Evolutionary conservation across 2,797 vertebrate species (phyloP).

Genomic region (Ispidina picta): DNA sequence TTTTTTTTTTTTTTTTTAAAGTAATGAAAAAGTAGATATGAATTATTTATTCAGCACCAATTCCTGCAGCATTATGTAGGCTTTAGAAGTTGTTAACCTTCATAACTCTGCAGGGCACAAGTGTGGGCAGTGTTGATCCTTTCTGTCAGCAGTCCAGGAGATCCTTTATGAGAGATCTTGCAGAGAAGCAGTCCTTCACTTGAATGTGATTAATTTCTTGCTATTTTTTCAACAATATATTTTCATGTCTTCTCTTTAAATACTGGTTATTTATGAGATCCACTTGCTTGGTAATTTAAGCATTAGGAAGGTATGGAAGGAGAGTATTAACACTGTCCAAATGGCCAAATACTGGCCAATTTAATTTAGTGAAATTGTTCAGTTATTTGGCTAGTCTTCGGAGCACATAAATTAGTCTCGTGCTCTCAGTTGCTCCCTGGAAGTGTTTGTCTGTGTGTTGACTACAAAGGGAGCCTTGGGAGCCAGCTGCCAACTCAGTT

Average conservation of each 20-base stretch:
- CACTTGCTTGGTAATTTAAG: neutral
- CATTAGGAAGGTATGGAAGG: neutral
- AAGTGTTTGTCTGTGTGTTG: neutral
- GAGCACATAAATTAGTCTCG: neutral
- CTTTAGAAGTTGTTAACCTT: constrained; percentile 6
- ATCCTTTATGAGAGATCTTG: neutral
- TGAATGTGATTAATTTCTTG: neutral
- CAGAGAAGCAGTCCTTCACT: neutral
- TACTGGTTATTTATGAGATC: neutral
- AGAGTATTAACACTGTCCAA: neutral
- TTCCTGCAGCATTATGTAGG: neutral
- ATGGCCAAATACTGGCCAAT: neutral
- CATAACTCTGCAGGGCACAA: neutral
- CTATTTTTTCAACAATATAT: neutral
- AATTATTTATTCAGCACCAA: constrained; percentile 22
- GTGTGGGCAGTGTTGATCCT: neutral
- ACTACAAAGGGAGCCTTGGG: neutral
- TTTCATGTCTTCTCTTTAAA: neutral
- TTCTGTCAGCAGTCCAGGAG: neutral
- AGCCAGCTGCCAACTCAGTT: neutral
- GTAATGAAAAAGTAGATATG: neutral
- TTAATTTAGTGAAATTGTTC: constrained; percentile 6
- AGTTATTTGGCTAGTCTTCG: constrained; percentile 11
- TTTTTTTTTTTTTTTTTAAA: neutral
- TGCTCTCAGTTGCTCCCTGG: neutral